These are phyloP conservation scores for Raja brachyura DNA, from an alignment of 2,113 vertebrate species.

Conservation along the genomic window DNA sequence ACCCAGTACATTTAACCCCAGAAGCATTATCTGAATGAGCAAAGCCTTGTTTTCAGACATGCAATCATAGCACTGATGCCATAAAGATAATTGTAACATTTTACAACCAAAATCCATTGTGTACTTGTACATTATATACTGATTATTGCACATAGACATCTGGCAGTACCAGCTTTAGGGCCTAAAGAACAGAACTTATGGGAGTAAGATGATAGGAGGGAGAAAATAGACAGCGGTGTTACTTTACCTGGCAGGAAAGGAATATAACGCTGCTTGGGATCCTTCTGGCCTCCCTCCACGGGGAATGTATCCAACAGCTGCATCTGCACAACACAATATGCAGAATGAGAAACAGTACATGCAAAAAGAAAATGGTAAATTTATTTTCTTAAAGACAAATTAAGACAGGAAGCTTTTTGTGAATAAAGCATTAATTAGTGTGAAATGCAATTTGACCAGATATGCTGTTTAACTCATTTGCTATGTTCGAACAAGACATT, in stretches of 20 bases:
- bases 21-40: not conserved
- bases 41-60: not conserved
- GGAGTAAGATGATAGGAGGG: not conserved
- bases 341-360: not conserved
- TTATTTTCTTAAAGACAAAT: not conserved
- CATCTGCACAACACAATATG: constrained; percentile 66
- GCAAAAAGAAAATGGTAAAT: not conserved
- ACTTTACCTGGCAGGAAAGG: constrained; percentile 88
- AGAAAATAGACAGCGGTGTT: not conserved
- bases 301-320: constrained; percentile 98
- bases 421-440: not conserved
- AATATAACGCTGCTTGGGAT: constrained; percentile 93
- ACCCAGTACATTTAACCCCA: not conserved
- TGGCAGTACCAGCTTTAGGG: not conserved
- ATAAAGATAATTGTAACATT: not conserved
- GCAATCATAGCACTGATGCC: not conserved
- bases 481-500: not conserved
- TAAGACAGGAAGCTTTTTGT: not conserved
- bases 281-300: constrained; percentile 96
- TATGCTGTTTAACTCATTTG: not conserved
- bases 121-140: not conserved
- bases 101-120: not conserved
- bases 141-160: not conserved
- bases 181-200: not conserved
- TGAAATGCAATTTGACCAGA: not conserved